Evolutionary conservation across 2,888 invertebrate species (phyloP).

Genomic region (Willowsia nigromaculata): DNA sequence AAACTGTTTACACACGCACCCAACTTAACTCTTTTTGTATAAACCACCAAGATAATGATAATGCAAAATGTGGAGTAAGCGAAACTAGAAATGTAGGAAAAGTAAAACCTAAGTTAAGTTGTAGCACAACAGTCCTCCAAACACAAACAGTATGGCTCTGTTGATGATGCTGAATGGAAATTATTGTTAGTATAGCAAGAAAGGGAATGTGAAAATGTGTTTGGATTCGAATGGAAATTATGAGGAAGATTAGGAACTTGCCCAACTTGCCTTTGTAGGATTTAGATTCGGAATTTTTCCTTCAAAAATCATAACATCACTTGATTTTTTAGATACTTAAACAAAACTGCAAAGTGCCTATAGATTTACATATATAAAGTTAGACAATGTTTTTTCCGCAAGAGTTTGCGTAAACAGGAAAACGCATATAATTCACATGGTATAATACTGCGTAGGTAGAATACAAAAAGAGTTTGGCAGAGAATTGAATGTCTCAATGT

Average conservation of each 20-base stretch:
- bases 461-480: too few species aligned
- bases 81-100: slow-evolving; percentile 5
- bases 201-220: slow-evolving; percentile 56
- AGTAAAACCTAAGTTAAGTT: not conserved
- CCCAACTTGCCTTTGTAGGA: not conserved
- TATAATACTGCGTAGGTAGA: too few species aligned
- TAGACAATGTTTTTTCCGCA: too few species aligned
- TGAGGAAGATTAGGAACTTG: slow-evolving; percentile 59
- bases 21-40: slow-evolving; percentile 3
- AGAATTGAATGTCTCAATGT: too few species aligned
- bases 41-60: slow-evolving; percentile 43
- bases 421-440: too few species aligned
- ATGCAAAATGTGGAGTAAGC: slow-evolving; percentile 23
- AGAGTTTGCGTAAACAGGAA: too few species aligned
- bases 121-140: not conserved
- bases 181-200: slow-evolving; percentile 43
- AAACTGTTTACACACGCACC: not conserved
- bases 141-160: slow-evolving; percentile 12
- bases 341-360: too few species aligned
- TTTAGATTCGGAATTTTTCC: too few species aligned
- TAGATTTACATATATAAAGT: too few species aligned
- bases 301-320: too few species aligned
- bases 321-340: too few species aligned
- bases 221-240: slow-evolving; percentile 69
- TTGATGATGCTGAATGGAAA: slow-evolving; percentile 53